Evolutionary conservation across 2,797 vertebrate genomes (phyloP).

Genomic region (Limnodromus scolopaceus): DNA sequence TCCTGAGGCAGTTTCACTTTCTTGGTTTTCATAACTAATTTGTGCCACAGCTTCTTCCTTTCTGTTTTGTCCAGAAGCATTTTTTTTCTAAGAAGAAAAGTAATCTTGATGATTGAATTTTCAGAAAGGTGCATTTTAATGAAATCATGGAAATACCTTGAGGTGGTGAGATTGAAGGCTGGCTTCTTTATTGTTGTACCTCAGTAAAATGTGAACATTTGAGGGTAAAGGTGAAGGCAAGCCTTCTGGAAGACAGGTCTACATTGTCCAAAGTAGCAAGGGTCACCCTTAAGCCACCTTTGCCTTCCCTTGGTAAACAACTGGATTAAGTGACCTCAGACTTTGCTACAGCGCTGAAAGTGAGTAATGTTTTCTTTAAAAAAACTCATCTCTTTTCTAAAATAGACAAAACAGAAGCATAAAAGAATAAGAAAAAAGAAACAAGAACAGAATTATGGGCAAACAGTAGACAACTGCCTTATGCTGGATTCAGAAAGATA

Average conservation of each 20-base stretch:
- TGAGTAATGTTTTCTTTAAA: background rate
- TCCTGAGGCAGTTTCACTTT: background rate
- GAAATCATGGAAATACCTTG: background rate
- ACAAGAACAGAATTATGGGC: background rate
- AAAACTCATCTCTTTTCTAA: background rate
- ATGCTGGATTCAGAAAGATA: background rate
- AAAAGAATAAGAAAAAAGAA: background rate
- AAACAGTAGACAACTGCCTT: background rate
- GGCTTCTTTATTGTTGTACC: background rate
- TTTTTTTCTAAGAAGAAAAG: constrained; percentile 1
- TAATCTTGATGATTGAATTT: background rate
- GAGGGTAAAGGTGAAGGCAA: background rate
- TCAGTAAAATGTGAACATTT: background rate
- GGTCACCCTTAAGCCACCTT: background rate
- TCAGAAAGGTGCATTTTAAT: constrained; percentile 28
- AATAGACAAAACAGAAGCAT: background rate
- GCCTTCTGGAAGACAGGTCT: background rate
- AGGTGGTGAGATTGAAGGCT: background rate
- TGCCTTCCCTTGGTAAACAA: background rate
- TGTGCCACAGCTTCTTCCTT: background rate
- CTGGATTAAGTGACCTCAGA: background rate
- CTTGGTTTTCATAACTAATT: constrained; percentile 27
- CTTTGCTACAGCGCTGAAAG: background rate
- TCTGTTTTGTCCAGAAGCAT: background rate
- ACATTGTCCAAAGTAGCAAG: background rate